phyloP scores from a whole-genome alignment of 1,140 invertebrate genomes.

The Euura lappo region DNA sequence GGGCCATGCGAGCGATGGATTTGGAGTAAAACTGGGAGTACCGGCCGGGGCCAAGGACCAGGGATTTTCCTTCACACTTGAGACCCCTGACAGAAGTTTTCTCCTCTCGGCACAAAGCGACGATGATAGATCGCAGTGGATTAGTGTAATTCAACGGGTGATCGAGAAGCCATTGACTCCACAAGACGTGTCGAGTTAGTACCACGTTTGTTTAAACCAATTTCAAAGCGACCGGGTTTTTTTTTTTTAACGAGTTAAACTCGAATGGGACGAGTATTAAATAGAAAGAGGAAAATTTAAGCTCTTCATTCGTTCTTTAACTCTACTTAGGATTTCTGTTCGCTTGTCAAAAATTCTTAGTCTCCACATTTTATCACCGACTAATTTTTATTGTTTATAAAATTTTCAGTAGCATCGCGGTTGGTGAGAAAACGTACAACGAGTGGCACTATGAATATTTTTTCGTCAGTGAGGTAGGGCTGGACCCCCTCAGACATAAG shows the following conservation, averaged over 20 bases:
- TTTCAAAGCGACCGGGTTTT: slow-evolving; percentile 15
- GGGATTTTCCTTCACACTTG: slow-evolving; percentile 84
- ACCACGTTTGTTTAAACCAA: background rate
- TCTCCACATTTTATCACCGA: slow-evolving; percentile 9
- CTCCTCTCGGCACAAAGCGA: slow-evolving; percentile 82
- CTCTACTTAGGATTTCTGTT: slow-evolving; percentile 15
- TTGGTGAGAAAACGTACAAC: slow-evolving; percentile 74
- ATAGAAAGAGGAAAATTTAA: slow-evolving; percentile 8
- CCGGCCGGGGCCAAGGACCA: slow-evolving; percentile 75
- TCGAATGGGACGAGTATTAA: too few species aligned
- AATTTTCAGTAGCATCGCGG: slow-evolving; percentile 72
- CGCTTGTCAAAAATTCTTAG: slow-evolving; percentile 9
- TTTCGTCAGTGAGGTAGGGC: slow-evolving; percentile 64
- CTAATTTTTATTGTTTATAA: slow-evolving; percentile 35
- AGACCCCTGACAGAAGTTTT: slow-evolving; percentile 82
- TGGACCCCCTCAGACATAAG: slow-evolving; percentile 48
- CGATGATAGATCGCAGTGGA: slow-evolving; percentile 82
- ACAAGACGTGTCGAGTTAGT: slow-evolving; percentile 80
- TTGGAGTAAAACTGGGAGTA: slow-evolving; percentile 68
- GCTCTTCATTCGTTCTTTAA: slow-evolving; percentile 21
- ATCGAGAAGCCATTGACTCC: slow-evolving; percentile 78
- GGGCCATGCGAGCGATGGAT: slow-evolving; percentile 77
- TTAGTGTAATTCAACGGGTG: slow-evolving; percentile 76
- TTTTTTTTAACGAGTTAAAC: background rate
- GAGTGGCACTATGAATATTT: slow-evolving; percentile 75